Evolutionary conservation across 2,797 vertebrate genomes (phyloP).

Genomic region (Notamacropus eugenii): DNA sequence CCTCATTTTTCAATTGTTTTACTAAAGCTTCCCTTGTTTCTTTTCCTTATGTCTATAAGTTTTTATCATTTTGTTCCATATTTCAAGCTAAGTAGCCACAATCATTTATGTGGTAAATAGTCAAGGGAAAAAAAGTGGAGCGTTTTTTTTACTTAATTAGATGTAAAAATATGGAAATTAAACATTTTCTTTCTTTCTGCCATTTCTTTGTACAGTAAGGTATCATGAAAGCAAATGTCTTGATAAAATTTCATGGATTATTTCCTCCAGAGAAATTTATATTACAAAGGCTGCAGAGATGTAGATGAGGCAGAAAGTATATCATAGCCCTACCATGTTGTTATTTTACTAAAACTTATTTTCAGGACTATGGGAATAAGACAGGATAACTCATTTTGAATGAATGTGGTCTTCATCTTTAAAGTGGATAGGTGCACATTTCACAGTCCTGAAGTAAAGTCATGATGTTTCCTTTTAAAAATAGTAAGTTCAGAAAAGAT

Average conservation of each 20-base stretch:
- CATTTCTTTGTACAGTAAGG: constrained; percentile 2
- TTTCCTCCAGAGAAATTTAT: constrained; percentile 31
- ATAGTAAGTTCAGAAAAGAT: neutral
- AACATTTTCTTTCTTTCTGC: constrained; percentile 19
- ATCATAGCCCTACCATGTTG: neutral
- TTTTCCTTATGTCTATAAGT: neutral
- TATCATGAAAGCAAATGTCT: neutral
- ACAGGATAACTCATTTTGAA: neutral
- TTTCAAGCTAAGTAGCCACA: constrained; percentile 29
- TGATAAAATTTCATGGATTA: constrained; percentile 1
- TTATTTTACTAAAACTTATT: constrained; percentile 12
- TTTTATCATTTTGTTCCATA: constrained; percentile 19
- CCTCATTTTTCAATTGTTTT: constrained; percentile 18
- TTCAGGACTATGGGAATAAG: constrained; percentile 17
- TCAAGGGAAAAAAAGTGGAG: neutral
- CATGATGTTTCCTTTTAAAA: constrained; percentile 14
- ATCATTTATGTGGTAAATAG: constrained; percentile 12
- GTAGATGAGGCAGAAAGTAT: neutral
- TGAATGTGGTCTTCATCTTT: neutral
- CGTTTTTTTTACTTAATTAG: constrained; percentile 17
- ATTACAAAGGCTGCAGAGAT: neutral
- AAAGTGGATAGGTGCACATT: neutral
- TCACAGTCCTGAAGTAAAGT: neutral
- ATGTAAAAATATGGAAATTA: constrained; percentile 49
- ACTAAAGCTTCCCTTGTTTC: neutral